Evolutionary conservation across 2,797 vertebrate species (phyloP), one percentile per base, ranked within the genome.

Genomic region (Hydrocynus forskahlii): DNA sequence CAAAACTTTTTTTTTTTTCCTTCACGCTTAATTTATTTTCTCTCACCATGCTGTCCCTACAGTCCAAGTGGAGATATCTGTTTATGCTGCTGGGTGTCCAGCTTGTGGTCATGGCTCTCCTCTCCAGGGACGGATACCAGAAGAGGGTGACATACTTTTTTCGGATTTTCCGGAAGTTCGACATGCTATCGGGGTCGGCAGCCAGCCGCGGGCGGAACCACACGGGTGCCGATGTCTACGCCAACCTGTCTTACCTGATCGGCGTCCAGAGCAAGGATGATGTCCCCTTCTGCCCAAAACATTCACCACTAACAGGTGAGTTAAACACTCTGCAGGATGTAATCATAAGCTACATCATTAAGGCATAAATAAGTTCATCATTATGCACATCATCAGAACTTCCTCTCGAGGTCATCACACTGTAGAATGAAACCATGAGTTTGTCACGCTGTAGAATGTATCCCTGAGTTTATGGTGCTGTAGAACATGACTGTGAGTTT

Each of bases 21-120:
- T 62, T 52, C 29, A 16, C 3, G 0, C n/a, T 71, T 4, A 29
- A 3, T 29, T 45, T 6, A 50, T 5, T n/a, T 19, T 14, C 52
- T 0, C 0, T 81, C 89, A 23, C 84, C 89, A 93, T 94, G 93
- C 10, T 88, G 62, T 85, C 76, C 1, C 83, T 95, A 45, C 92
- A 93, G 81, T 92, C 95, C 80, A 95, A 94, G 88, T 94, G 91
- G 91, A 93, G 93, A 57, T 93, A 93, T 87, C 79, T 96, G 82
- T 88, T 95, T 80, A 91, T 96, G 90, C 91, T 96, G 84, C 87
- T 95, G 84, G 94, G 94, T 25, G 91, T 94, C 75, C 94, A 96
- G 90, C 87, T 96, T 83, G 93, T 95, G 10, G 91, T 95, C 68
- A 92, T 96, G 93, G 93, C 93, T 0, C 84, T 96, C 76, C 91